Evolutionary conservation across 2,888 invertebrate species (phyloP).

Genomic region (Aphodius granarius): DNA sequence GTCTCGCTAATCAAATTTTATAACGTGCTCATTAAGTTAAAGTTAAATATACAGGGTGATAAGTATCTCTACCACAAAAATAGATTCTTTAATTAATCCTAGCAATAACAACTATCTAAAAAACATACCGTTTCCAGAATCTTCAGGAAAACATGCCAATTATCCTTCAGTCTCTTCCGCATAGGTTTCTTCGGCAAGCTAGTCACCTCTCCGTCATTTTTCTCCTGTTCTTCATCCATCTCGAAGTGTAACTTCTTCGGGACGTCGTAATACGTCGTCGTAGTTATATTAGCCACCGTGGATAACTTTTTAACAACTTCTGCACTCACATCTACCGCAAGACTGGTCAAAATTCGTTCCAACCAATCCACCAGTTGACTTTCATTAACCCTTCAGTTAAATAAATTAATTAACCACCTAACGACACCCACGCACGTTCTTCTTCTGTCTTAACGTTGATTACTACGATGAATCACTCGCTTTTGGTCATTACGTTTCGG

Average conservation of each 20-base stretch:
- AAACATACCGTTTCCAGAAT: slow-evolving; percentile 65
- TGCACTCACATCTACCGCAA: neutral
- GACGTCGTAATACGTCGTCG: slow-evolving; percentile 43
- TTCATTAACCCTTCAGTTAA: neutral
- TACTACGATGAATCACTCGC: neutral
- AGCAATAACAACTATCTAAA: too few relatives aligned
- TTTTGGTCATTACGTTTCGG: neutral
- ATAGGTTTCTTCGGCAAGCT: slow-evolving; percentile 57
- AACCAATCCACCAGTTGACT: neutral
- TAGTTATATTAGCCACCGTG: slow-evolving; percentile 39
- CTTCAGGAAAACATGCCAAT: slow-evolving; percentile 64
- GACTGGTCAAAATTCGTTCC: neutral
- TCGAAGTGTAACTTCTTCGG: slow-evolving; percentile 55
- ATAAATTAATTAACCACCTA: neutral
- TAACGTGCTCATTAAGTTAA: too few relatives aligned
- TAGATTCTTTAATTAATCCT: too few relatives aligned
- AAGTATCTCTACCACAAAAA: neutral
- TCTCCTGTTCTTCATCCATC: slow-evolving; percentile 60
- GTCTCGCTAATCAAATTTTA: too few relatives aligned
- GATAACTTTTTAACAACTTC: slow-evolving; percentile 7
- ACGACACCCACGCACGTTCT: neutral
- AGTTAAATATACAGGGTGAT: too few relatives aligned
- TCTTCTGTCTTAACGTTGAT: neutral
- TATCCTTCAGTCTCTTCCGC: slow-evolving; percentile 54
- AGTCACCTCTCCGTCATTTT: slow-evolving; percentile 51